Evolutionary conservation across 2,888 invertebrate genomes (phyloP), one percentile per base, ranked within the genome.

Genomic region (Drosophila macrothrix): DNA sequence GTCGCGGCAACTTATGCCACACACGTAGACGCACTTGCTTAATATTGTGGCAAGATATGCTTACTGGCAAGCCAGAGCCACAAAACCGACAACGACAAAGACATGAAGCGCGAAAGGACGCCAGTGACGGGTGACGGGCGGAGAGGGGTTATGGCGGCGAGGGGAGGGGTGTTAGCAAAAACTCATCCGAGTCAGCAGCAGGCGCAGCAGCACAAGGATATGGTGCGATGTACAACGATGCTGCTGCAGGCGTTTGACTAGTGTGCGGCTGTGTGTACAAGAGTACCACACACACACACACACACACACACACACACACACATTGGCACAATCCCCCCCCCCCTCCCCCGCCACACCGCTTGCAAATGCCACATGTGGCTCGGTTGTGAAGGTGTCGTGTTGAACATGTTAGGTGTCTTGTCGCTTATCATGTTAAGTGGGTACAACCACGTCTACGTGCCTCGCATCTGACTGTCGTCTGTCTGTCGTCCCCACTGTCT

Each of bases 371-470:
- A 69, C 78, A 77, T 65, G 76, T 86, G 88, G 63, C 65, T 75
- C 73, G 86, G 86, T 84, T 85, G 85, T 77, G 82, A 87, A 87
- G 87, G 89, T 87, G 89, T 89, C 88, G 88, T 89, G 87, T 87
- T 87, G 79, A 89, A 89, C 89, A 89, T 89, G 85, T 89, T 87
- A 85, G 89, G 89, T 89, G 88, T 89, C 88, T 88, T 84, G 86
- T 87, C 89, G 86, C 87, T 88, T 87, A 87, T 84, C 86, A 88
- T 87, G 89, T 88, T 85, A 85, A 85, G 84, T 84, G 84, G 90
- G 76, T 85, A 85, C 85, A 84, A 83, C 84, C 85, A 78, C 71
- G 83, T 72, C 78, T 88, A 90, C 84, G 84, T 85, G 84, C 88
- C 86, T 69, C 70, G 83, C 83, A 83, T 74, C 62, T 73, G 63